Percentiles rank a stretch among this genome's conserved stretches.
Evolutionary conservation across 2,113 vertebrate genomes (phyloP).

Genomic region (Delphinapterus leucas): DNA sequence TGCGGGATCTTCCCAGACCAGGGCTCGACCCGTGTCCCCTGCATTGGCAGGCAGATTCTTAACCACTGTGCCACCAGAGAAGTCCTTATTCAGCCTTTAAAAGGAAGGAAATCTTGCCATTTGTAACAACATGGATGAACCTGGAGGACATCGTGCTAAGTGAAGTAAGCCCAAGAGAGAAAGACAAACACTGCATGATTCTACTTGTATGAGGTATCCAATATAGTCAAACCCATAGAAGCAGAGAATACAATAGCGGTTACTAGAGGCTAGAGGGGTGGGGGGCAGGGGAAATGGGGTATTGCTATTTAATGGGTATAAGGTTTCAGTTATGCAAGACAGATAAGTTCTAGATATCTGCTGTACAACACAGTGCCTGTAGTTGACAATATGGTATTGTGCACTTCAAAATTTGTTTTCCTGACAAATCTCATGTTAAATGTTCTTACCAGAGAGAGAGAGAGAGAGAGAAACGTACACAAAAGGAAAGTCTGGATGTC

Average conservation of each 20-base stretch:
- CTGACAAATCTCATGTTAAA: not conserved
- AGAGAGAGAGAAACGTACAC: not conserved
- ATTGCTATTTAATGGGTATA: not conserved
- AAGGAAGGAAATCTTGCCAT: not conserved
- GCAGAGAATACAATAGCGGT: not conserved
- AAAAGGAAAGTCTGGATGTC: not conserved
- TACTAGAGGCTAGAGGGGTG: not conserved
- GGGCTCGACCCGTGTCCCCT: no score
- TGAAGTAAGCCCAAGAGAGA: not conserved
- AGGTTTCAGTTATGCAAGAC: not conserved
- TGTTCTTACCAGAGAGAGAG: not conserved
- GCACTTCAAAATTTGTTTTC: not conserved
- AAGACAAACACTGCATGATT: not conserved
- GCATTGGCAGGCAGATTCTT: no score
- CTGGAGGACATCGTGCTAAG: not conserved
- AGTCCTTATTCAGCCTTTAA: not conserved
- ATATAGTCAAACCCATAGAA: not conserved
- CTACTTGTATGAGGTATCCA: not conserved
- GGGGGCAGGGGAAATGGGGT: not conserved
- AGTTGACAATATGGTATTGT: not conserved
- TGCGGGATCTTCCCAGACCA: no score
- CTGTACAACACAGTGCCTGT: not conserved
- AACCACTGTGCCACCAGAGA: no score
- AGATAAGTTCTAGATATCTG: not conserved
- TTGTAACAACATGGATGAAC: not conserved